Conservation (phyloP, 2,888 invertebrate species). For the Imbricaverruca yamaguchii region DNA sequence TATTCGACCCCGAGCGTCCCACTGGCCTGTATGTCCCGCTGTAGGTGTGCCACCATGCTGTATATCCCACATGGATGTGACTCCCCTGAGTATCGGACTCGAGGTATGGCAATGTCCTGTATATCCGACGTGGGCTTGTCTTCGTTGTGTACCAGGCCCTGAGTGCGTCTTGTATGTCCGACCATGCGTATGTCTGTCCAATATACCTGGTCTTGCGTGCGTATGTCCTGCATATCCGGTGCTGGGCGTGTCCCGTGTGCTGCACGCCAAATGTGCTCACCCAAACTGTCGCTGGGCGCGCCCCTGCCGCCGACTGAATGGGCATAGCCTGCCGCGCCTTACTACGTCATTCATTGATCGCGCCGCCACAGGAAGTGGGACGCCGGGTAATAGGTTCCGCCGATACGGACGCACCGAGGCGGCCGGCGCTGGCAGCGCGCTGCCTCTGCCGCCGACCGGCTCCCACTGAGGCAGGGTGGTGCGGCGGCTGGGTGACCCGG, state of each 20-base stretch:
- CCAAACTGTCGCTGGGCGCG: neutral
- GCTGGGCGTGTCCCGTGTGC: neutral
- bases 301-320: slow-evolving; percentile 1
- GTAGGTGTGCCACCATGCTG: too few species aligned
- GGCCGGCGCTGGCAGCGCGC: neutral
- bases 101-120: too few species aligned
- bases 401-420: neutral
- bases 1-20: too few species aligned
- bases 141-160: too few species aligned
- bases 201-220: too few species aligned
- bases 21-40: too few species aligned
- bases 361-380: slow-evolving; percentile 13
- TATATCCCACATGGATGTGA: too few species aligned
- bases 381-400: slow-evolving; percentile 10
- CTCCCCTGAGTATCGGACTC: too few species aligned
- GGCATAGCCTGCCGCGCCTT: slow-evolving; percentile 8
- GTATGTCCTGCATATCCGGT: too few species aligned
- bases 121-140: too few species aligned
- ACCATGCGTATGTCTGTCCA: too few species aligned
- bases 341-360: slow-evolving; percentile 21
- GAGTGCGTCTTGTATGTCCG: too few species aligned
- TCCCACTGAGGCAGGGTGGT: neutral
- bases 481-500: neutral
- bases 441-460: neutral
- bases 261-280: neutral